Evolutionary conservation across 2,113 vertebrate genomes (phyloP).

Genomic region (Notarius quadriscutis): DNA sequence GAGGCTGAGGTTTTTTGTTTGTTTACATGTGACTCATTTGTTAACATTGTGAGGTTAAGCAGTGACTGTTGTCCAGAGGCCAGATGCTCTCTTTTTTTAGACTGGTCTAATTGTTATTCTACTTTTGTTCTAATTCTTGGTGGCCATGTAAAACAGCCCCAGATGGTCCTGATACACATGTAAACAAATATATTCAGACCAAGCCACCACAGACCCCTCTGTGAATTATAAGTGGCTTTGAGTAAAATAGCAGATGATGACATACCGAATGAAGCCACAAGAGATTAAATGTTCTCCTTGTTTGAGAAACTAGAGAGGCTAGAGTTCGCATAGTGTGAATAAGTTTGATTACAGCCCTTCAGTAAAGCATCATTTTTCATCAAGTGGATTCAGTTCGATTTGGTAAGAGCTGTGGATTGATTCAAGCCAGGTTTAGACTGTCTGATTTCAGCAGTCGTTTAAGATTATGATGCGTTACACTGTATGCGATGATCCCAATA

Average conservation of each 20-base stretch:
- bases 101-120: constrained; percentile 1
- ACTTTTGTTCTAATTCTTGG: constrained; percentile 1
- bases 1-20: not conserved
- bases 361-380: not conserved
- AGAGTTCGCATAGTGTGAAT: not conserved
- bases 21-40: not conserved
- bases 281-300: not conserved
- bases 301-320: not conserved
- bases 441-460: not conserved
- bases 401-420: not conserved
- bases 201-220: not conserved
- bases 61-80: not conserved
- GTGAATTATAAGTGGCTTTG: constrained; percentile 14
- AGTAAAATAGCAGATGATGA: constrained; percentile 1
- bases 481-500: not conserved
- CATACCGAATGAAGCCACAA: not conserved
- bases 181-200: constrained; percentile 30
- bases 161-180: constrained; percentile 16
- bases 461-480: not conserved
- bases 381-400: not conserved
- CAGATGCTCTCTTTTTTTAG: not conserved
- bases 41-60: not conserved
- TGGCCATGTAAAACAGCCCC: constrained; percentile 7
- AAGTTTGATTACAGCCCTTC: not conserved
- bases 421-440: not conserved